These are phyloP conservation scores for Stenodema calcarata DNA, from an alignment of 2,888 invertebrate species.

Conservation along the genomic window DNA sequence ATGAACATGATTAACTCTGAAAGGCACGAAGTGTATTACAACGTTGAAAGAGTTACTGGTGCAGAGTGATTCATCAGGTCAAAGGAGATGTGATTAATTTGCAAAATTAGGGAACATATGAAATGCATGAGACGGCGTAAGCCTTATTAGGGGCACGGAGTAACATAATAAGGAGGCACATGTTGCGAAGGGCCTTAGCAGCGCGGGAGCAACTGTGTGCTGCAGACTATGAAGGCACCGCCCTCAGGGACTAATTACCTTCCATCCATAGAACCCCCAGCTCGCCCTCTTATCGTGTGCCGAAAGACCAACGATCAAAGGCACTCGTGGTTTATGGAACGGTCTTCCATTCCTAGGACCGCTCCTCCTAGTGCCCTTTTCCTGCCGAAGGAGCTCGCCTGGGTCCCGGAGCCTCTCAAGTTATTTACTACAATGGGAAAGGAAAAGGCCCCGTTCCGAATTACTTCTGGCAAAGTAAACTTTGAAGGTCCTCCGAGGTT, in stretches of 20 bases:
- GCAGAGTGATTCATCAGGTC: conserved; percentile 22
- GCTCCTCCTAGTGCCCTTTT: background rate
- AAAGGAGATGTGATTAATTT: conserved; percentile 18
- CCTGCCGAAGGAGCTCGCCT: background rate
- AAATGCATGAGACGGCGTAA: conserved; percentile 10
- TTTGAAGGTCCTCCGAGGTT: background rate
- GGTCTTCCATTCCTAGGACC: too few species aligned
- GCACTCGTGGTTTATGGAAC: background rate
- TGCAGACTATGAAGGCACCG: background rate
- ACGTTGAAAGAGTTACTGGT: too few species aligned
- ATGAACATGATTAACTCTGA: too few species aligned
- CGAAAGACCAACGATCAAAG: conserved; percentile 29
- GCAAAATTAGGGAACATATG: conserved; percentile 12
- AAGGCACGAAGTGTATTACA: too few species aligned
- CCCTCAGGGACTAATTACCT: conserved; percentile 11
- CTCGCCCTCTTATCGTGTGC: background rate
- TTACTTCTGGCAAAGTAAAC: conserved; percentile 21
- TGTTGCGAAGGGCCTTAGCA: background rate
- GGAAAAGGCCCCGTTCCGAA: conserved; percentile 12
- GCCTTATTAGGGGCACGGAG: background rate
- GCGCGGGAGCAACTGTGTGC: background rate
- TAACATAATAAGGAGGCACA: conserved; percentile 20
- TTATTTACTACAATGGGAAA: conserved; percentile 26
- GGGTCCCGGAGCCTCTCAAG: background rate
- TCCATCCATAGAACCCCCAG: background rate